A percentile compares a stretch with the other conserved stretches of the same genome.
phyloP scores from a whole-genome alignment of 2,797 vertebrate species.

The Avahi laniger region DNA sequence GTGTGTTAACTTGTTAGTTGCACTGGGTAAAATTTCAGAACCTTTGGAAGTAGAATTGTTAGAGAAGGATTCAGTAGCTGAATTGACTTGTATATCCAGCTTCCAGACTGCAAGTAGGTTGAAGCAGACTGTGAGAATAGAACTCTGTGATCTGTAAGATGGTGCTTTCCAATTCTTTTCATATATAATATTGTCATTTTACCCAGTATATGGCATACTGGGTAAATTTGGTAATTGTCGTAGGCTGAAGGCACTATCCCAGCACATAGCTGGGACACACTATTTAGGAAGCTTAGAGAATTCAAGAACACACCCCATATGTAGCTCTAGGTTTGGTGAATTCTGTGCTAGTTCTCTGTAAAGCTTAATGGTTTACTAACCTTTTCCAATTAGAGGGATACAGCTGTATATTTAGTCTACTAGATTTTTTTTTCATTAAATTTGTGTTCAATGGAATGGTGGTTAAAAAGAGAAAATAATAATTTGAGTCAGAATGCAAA shows the following conservation, averaged over 20 bases:
- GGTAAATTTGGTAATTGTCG: neutral
- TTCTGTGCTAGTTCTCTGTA: neutral
- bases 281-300: neutral
- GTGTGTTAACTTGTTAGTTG: neutral
- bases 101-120: neutral
- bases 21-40: neutral
- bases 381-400: neutral
- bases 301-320: neutral
- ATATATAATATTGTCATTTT: neutral
- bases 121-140: neutral
- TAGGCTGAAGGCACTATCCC: neutral
- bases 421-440: slow-evolving; percentile 6
- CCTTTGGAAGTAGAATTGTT: slow-evolving; percentile 14
- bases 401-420: neutral
- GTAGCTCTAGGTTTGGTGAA: neutral
- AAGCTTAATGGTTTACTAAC: neutral
- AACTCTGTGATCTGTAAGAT: slow-evolving; percentile 12
- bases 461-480: neutral
- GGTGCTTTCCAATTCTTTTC: neutral
- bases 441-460: neutral
- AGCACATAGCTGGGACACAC: neutral
- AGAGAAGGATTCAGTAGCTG: neutral
- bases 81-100: neutral
- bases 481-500: slow-evolving; percentile 5
- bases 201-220: neutral